Conservation (phyloP, 2,113 vertebrate species). For the Pseudorasbora parva region DNA sequence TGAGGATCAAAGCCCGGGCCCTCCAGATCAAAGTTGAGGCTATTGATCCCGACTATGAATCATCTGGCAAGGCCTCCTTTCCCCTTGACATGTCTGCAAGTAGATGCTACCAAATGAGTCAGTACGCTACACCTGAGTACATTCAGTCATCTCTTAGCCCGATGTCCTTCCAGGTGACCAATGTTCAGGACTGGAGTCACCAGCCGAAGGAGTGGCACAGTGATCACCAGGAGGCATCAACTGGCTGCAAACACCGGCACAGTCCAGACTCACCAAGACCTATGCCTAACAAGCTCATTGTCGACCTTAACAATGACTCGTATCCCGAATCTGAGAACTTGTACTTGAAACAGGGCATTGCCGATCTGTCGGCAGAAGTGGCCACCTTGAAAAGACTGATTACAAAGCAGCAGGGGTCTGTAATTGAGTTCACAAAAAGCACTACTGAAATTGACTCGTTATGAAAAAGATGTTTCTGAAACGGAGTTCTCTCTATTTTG, state of each 20-base stretch:
- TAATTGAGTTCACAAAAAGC: slow-evolving; percentile 81
- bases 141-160: slow-evolving; percentile 81
- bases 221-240: slow-evolving; percentile 77
- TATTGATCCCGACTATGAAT: slow-evolving; percentile 85
- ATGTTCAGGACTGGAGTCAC: slow-evolving; percentile 89
- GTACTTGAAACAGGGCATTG: slow-evolving; percentile 82
- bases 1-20: slow-evolving; percentile 91
- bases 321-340: slow-evolving; percentile 81
- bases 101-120: slow-evolving; percentile 75
- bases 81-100: slow-evolving; percentile 78
- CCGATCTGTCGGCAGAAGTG: slow-evolving; percentile 82
- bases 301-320: slow-evolving; percentile 76
- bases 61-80: slow-evolving; percentile 79
- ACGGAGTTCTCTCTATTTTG: slow-evolving; percentile 78
- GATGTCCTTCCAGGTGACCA: slow-evolving; percentile 87
- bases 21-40: slow-evolving; percentile 92
- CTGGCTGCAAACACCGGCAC: slow-evolving; percentile 69
- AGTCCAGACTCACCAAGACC: slow-evolving; percentile 55
- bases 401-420: slow-evolving; percentile 80
- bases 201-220: slow-evolving; percentile 85
- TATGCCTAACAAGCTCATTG: slow-evolving; percentile 52
- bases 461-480: slow-evolving; percentile 72
- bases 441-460: slow-evolving; percentile 73
- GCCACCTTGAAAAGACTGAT: slow-evolving; percentile 86
- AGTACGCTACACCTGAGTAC: slow-evolving; percentile 68